Base-by-base conservation (phyloP, 2,888 invertebrate genomes). In the Hirtodrosophila alboralis region DNA sequence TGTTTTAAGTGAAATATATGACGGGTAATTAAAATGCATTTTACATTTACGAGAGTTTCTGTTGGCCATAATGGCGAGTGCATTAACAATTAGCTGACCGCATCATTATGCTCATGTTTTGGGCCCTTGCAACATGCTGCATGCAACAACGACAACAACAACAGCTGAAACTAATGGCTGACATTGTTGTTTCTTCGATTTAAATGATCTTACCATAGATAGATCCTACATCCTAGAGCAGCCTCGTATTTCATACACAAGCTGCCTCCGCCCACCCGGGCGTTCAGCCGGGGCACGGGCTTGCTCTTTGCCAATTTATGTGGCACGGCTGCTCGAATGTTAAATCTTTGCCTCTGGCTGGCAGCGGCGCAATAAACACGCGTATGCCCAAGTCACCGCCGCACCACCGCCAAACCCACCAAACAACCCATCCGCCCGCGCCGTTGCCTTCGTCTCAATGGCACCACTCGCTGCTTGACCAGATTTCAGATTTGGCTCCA, bases 11-110 rank as follows among this genome's bases (percentile, higher is more conserved):
- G 72, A 84, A 84, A 85, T 75, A 81, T 81, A 77, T 81, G 65
- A 61, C 54, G 73, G 72, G 68, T 86, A 86, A 86, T 87, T 87
- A 87, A 85, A 85, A 84, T 86, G 83, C 83, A 87, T 84, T 87
- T 84, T 74, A 75, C 81, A 77, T 83, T 80, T 73, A 80, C 63
- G 70, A 66, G 57, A 61, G 70, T 33, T 59, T 34, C 57, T 53
- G 75, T 63, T 63, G 60, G 53, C 44, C 65, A 66, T 79, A 67
- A 74, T 70, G 73, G 75, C 72, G 73, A 86, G 86, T 76, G 75
- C 78, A 84, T 86, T 86, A 86, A 81, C 78, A 85, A 86, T 85
- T 84, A 84, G 86, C 69, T 64, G 72, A 81, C 85, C 81, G 69
- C 81, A 72, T 84, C 71, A 84, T 86, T 84, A 84, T 65, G 65